These are phyloP conservation scores for Bolinopsis microptera DNA, from an alignment of 37 sponge, comb jelly and placozoan species.

Conservation along the genomic window DNA sequence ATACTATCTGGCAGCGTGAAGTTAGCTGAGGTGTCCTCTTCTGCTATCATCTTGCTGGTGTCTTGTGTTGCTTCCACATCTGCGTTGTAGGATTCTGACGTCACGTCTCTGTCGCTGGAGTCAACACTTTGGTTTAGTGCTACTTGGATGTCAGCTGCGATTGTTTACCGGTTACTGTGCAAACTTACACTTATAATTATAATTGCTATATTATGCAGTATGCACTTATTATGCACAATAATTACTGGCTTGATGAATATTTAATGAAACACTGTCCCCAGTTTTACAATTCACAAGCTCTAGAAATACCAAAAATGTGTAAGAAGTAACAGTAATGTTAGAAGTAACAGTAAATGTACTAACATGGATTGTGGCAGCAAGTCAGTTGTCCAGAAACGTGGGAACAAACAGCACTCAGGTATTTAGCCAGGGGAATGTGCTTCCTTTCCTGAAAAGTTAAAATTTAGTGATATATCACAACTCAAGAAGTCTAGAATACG, in stretches of 20 bases:
- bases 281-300: no score
- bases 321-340: no score
- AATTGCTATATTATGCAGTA: no score
- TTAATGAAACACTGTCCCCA: no score
- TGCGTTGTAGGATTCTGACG: constrained; percentile 26
- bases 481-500: no score
- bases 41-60: neutral
- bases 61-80: neutral
- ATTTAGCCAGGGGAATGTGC: neutral
- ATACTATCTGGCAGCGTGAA: neutral
- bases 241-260: no score
- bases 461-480: no score
- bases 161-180: no score
- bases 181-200: no score
- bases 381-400: constrained; percentile 25
- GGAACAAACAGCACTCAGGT: constrained; percentile 58
- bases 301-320: no score
- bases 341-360: no score
- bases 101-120: neutral
- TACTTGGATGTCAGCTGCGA: neutral
- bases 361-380: constrained; percentile 36
- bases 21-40: constrained; percentile 27
- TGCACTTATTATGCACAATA: no score
- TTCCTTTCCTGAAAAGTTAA: neutral
- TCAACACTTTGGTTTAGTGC: constrained; percentile 26